Base-by-base conservation (phyloP, 2,888 invertebrate species). In the Amphiduros pacificus region DNA sequence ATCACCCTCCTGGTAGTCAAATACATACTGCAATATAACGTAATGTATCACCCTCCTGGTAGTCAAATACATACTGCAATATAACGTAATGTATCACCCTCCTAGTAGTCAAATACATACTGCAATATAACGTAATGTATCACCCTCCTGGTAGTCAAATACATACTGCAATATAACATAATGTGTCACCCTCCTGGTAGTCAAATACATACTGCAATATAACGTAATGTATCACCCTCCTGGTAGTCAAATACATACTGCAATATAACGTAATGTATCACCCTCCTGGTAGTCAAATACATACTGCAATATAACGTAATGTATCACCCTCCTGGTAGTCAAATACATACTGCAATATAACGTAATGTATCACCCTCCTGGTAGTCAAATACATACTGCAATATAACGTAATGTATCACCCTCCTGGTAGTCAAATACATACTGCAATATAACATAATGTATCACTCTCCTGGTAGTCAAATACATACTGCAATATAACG, bases 1-100 rank as follows among this genome's bases (percentile, higher is more conserved):
- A 9, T 5, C 6, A n/a, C 5, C n/a, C n/a, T n/a, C n/a, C n/a
- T n/a, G n/a, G n/a, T n/a, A n/a, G n/a, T n/a, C n/a, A n/a, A n/a
- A n/a, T n/a, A n/a, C n/a, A n/a, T n/a, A n/a, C 86, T 11, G 85
- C 86, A 51, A 85, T 80, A 77, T 85, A 86, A 2, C 83, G 84
- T 73, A 83, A 86, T 32, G 78, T 74, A 66, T 85, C 85, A 0
- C 77, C 80, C 4, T 65, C 69, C 2, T 75, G 67, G 72, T 78
- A 84, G 73, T 85, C 82, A 73, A 85, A 86, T 14, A 80, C 83
- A 67, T 80, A 74, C 84, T 85, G 72, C 27, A 68, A 66, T 22
- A 28, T 57, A 52, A 22, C 5, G 5, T 11, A 6, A 44, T 44
- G 5, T n/a, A 9, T 5, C 6, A n/a, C 5, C n/a, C n/a, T n/a